These are phyloP conservation scores for Sapayoa aenigma DNA, from an alignment of 2,113 vertebrate species.

Conservation along the genomic window DNA sequence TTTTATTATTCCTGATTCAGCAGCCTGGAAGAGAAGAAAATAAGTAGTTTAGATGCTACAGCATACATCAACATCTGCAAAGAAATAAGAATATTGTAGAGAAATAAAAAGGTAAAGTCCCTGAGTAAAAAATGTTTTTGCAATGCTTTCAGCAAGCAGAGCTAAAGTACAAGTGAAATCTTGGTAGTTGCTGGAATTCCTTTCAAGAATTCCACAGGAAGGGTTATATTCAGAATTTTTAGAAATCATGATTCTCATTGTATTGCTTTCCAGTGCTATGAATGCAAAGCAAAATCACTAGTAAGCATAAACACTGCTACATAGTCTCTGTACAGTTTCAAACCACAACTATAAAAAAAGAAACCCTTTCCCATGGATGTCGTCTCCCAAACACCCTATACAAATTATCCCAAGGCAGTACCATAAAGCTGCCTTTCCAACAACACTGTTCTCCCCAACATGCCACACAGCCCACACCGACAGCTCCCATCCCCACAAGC, in stretches of 20 bases:
- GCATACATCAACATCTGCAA: neutral
- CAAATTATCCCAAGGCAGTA: neutral
- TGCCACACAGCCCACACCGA: neutral
- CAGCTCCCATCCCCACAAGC: accelerated
- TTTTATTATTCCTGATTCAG: constrained; percentile 99
- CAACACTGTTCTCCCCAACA: neutral
- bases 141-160: neutral
- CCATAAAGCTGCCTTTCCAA: neutral
- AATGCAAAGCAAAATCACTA: neutral
- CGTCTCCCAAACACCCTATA: neutral
- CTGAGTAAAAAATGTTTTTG: neutral
- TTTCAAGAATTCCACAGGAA: neutral
- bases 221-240: neutral
- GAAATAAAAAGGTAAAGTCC: neutral
- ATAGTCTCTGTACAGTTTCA: neutral
- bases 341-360: neutral
- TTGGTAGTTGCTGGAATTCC: neutral
- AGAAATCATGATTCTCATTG: neutral
- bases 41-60: constrained; percentile 33
- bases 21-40: constrained; percentile 82
- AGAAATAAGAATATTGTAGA: neutral
- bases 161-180: neutral
- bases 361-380: neutral
- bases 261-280: neutral
- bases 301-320: neutral